Percentiles rank a stretch among this genome's conserved stretches.
These are phyloP conservation scores for Hylia prasina DNA, from an alignment of 2,113 vertebrate species.

Conservation along the genomic window DNA sequence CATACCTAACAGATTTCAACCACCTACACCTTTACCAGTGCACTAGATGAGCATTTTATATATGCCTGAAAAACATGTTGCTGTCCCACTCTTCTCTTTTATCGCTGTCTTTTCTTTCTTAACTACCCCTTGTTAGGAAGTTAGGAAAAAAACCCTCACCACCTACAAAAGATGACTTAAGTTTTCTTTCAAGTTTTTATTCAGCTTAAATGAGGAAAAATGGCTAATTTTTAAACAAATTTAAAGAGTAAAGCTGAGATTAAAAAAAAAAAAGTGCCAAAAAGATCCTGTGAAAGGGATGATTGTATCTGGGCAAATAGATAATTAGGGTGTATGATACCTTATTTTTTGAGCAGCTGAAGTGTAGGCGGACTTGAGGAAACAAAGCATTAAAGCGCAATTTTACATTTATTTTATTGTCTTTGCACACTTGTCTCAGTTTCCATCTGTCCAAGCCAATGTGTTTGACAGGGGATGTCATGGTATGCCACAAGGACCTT, in stretches of 20 bases:
- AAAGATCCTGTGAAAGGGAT: background rate
- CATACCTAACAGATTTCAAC: background rate
- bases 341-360: slow-evolving; percentile 38
- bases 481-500: background rate
- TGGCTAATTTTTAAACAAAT: background rate
- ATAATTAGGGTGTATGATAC: background rate
- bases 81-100: background rate
- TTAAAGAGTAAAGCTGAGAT: background rate
- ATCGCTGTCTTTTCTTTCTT: background rate
- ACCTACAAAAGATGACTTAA: background rate
- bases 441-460: background rate
- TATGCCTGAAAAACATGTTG: background rate
- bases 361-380: slow-evolving; percentile 32
- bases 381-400: slow-evolving; percentile 13
- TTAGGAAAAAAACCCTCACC: background rate
- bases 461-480: background rate
- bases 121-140: background rate
- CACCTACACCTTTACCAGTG: background rate
- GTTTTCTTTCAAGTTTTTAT: background rate
- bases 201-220: background rate
- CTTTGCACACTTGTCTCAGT: background rate
- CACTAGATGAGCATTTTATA: background rate
- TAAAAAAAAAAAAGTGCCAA: background rate
- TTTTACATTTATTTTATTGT: background rate
- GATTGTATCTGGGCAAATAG: background rate